Base-by-base conservation (phyloP, 2,888 invertebrate species). In the Melinaea menophilus region DNA sequence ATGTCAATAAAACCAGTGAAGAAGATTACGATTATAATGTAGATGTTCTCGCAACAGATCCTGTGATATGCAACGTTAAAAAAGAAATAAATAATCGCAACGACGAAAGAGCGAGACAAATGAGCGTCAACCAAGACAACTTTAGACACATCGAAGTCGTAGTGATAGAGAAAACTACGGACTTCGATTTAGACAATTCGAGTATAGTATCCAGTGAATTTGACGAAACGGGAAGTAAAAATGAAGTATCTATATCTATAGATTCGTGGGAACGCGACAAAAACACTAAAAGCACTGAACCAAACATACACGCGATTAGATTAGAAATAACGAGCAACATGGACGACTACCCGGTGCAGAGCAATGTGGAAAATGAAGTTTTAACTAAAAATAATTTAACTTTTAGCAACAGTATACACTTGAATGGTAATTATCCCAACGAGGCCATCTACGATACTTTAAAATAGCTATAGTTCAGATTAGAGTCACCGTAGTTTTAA, bases 381-480 rank as follows among this genome's bases (percentile, higher is more conserved):
- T 73, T 86, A 73, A 84, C 84, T 79, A 90, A 90, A 81, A 88
- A 90, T 80, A 86, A 81, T 75, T 81, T 90, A 81, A 89, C 88
- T 79, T 90, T 90, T 83, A 90, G 90, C 72, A 90, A 90, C 82
- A 90, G 90, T 75, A 90, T 90, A 78, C 90, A 90, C 79, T 83
- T 90, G 77, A 90, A 90, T 86, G 90, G 90, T 87, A 89, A 88
- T 84, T 90, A 90, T 82, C 88, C 90, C 82, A 89, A 82, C 85
- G 90, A 90, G 82, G 90, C 90, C 88, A 90, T 90, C 78, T 90
- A 90, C 71, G 90, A 90, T 86, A 90, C 90, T 71, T 85, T 90
- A 81, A 90, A 90, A 73, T 90, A 90, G 79, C 69, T 70, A 77
- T 55, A 63, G 51, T 45, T 37, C 55, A 62, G 12, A 4, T 54